A percentile compares a stretch with the other conserved stretches of the same genome.
Evolutionary conservation across 2,113 vertebrate species (phyloP).

Genomic region (Ictalurus furcatus): DNA sequence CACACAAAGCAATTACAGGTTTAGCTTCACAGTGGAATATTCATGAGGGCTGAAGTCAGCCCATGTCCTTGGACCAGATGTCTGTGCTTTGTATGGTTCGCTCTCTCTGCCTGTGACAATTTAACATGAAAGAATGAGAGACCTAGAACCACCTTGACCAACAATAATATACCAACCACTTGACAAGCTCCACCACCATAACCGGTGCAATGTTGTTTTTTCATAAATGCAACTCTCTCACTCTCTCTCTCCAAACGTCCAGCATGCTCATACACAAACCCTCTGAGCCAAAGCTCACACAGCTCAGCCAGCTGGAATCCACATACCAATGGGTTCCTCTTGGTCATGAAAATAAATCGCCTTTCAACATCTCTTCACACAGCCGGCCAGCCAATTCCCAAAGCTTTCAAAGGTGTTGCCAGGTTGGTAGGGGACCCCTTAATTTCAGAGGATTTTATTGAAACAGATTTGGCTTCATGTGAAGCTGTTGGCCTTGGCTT

Average conservation of each 20-base stretch:
- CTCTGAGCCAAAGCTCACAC: constrained; percentile 8
- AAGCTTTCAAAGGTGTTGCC: constrained; percentile 30
- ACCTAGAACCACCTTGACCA: constrained; percentile 33
- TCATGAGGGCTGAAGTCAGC: constrained; percentile 48
- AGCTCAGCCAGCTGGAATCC: constrained; percentile 23
- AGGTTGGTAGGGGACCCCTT: constrained; percentile 32
- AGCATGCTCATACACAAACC: constrained; percentile 21
- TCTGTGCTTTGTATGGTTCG: constrained; percentile 26
- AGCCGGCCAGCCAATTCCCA: constrained; percentile 27
- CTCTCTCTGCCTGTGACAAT: constrained; percentile 46
- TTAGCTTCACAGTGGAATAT: constrained; percentile 47
- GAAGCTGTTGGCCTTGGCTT: constrained; percentile 34
- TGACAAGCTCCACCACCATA: not conserved
- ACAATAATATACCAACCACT: constrained; percentile 33
- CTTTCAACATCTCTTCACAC: constrained; percentile 22
- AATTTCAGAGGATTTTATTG: constrained; percentile 28
- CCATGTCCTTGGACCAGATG: constrained; percentile 51
- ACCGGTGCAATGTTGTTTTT: constrained; percentile 6
- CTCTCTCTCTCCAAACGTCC: constrained; percentile 13
- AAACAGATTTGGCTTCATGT: constrained; percentile 32
- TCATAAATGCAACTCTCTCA: constrained; percentile 14
- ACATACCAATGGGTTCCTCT: constrained; percentile 14
- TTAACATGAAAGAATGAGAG: constrained; percentile 46
- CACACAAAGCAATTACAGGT: constrained; percentile 42
- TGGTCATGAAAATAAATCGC: constrained; percentile 33